These are phyloP conservation scores for Clarias pachynema DNA, from an alignment of 2,797 vertebrate genomes.

Conservation along the genomic window DNA sequence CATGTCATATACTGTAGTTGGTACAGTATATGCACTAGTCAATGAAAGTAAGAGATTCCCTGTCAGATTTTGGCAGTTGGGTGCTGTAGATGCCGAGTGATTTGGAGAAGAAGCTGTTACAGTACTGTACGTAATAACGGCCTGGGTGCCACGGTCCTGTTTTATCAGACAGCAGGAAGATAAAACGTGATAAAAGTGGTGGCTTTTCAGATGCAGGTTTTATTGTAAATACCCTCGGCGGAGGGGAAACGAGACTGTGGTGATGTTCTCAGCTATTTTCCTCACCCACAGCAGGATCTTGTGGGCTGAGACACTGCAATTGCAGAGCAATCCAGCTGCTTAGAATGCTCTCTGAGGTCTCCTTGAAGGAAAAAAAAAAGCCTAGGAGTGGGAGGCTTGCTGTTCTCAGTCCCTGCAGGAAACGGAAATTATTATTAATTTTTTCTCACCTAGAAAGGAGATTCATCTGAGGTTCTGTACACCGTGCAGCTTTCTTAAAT, in stretches of 20 bases:
- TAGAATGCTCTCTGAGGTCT: conserved; percentile 7
- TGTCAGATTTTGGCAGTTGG: background rate
- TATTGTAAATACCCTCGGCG: background rate
- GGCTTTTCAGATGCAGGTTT: background rate
- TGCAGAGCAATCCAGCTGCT: background rate
- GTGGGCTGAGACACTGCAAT: conserved; percentile 8
- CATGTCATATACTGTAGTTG: too few species aligned
- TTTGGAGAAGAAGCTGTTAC: background rate
- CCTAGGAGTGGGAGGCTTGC: background rate
- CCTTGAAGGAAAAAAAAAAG: background rate
- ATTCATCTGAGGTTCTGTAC: background rate
- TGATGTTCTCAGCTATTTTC: conserved; percentile 10
- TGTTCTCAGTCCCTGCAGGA: background rate
- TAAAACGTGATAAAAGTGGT: background rate
- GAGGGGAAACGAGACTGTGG: background rate
- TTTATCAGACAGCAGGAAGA: background rate
- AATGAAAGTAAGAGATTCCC: too few species aligned
- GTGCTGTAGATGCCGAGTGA: too few species aligned
- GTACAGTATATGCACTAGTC: too few species aligned
- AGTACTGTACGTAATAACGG: background rate
- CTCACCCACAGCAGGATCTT: conserved; percentile 8
- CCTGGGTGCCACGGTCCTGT: background rate
- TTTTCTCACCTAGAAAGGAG: background rate
- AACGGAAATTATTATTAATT: background rate
- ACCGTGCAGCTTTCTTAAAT: background rate